phyloP scores from a whole-genome alignment of 2,797 vertebrate genomes.

The Diceros bicornis region DNA sequence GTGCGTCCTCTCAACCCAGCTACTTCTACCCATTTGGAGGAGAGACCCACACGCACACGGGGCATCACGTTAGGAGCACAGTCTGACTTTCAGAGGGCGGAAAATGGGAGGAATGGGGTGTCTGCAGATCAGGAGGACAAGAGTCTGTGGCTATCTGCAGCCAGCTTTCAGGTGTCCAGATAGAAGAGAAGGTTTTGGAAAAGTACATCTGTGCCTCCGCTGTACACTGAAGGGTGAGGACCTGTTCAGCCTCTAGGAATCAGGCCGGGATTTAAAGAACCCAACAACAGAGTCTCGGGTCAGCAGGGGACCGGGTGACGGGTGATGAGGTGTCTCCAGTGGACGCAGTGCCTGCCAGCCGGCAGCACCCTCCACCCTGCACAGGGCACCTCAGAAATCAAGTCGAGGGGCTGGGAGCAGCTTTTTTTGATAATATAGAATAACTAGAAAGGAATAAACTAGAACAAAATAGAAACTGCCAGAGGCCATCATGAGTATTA shows the following conservation, averaged over 20 bases:
- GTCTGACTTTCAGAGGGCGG: neutral
- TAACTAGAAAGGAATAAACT: neutral
- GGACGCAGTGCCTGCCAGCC: accelerated
- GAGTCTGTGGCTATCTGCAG: accelerated
- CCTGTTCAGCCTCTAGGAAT: neutral
- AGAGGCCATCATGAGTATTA: neutral
- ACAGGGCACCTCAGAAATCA: neutral
- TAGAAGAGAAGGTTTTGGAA: accelerated
- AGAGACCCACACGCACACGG: accelerated
- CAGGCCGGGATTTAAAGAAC: neutral
- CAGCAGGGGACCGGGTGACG: neutral
- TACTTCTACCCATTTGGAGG: accelerated
- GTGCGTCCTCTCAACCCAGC: neutral
- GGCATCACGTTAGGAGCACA: accelerated
- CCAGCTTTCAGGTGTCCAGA: too few relatives aligned
- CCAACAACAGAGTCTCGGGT: neutral
- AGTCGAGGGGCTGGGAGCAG: accelerated
- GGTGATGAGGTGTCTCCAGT: accelerated
- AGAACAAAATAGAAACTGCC: neutral
- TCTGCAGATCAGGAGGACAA: accelerated
- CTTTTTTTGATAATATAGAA: neutral
- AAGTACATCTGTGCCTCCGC: neutral
- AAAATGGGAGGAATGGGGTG: accelerated
- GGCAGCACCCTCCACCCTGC: neutral
- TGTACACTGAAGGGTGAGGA: accelerated